Conservation (phyloP, 2,113 vertebrate species). For the Pelobates fuscus region DNA sequence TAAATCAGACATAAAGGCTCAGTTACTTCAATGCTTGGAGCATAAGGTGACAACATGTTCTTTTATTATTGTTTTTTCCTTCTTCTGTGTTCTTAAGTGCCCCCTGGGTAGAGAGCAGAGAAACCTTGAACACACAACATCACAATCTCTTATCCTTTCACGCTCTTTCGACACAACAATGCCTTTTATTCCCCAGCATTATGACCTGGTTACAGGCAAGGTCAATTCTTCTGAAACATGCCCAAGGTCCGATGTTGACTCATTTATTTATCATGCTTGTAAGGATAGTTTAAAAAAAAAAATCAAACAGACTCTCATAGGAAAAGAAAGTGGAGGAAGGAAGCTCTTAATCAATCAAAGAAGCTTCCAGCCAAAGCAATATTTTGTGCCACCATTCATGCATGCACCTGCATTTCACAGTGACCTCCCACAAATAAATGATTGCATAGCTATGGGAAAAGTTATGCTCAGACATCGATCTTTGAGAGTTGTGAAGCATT, state of each 20-base stretch:
- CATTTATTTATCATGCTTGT: constrained; percentile 41
- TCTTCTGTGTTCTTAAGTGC: background rate
- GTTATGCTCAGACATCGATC: constrained; percentile 20
- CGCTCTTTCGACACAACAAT: background rate
- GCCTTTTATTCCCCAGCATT: background rate
- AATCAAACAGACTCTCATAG: constrained; percentile 7
- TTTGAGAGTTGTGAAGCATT: constrained; percentile 6
- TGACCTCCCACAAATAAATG: constrained; percentile 34
- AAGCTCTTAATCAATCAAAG: constrained; percentile 38
- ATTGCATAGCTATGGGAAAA: background rate
- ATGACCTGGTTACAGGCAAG: constrained; percentile 9
- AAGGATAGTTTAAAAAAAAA: constrained; percentile 1
- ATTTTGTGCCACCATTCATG: constrained; percentile 39
- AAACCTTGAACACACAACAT: background rate
- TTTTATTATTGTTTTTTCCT: constrained; percentile 1
- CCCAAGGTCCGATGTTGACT: constrained; percentile 26
- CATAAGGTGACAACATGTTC: constrained; percentile 2
- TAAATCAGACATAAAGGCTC: constrained; percentile 18
- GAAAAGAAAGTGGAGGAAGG: constrained; percentile 7
- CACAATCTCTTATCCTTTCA: background rate
- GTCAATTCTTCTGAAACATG: constrained; percentile 34
- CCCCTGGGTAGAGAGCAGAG: background rate
- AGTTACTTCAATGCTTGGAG: constrained; percentile 16
- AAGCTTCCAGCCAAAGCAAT: constrained; percentile 8
- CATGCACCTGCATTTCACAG: constrained; percentile 26